Base-by-base conservation (phyloP, 2,888 invertebrate species). In the Apotomis turbidana region DNA sequence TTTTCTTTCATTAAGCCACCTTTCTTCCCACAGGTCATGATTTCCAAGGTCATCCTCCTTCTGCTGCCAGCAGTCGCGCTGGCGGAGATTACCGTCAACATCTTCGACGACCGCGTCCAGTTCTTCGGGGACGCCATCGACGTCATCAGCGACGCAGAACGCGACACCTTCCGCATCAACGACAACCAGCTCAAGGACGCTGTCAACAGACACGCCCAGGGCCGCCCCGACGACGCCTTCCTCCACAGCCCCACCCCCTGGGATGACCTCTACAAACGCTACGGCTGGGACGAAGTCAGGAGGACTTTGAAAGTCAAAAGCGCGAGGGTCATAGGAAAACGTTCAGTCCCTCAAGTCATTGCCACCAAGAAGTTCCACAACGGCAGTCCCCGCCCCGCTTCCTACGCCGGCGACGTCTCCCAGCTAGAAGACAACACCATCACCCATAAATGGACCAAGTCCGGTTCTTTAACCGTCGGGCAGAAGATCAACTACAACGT, bases 401-500 rank as follows among this genome's bases (percentile, higher is more conserved):
- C 44, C 0, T 60, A 59, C 36, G 15, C 46, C 12, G 71, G 66
- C 3, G 54, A 46, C 8, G n/a, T 71, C 0, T 60, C 60, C 6
- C 71, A 71, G 4, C 0, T 38, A 3, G 66, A 71, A 66, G 71
- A 71, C 0, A 71, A 66, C 15, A 71, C 71, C 3, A 46, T 66
- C 2, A 60, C 46, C 4, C 71, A 71, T 13, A 71, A 66, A 60
- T 71, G 71, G 71, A 66, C 13, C 12, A 71, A 55, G 10, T 8
- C 52, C 8, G 71, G 71, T 9, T 66, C 71, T 0, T 15, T 71
- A 0, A 54, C 59, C 10, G 60, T 71, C 0, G 71, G 60, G 2
- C 71, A 71, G 54, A 71, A 71, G 49, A 71, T 71, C 38, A 71
- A 64, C 13, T 71, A 71, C 9, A 71, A 66, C 13, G 58, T 66